phyloP scores from a whole-genome alignment of 2,797 vertebrate species.

The Smutsia gigantea region DNA sequence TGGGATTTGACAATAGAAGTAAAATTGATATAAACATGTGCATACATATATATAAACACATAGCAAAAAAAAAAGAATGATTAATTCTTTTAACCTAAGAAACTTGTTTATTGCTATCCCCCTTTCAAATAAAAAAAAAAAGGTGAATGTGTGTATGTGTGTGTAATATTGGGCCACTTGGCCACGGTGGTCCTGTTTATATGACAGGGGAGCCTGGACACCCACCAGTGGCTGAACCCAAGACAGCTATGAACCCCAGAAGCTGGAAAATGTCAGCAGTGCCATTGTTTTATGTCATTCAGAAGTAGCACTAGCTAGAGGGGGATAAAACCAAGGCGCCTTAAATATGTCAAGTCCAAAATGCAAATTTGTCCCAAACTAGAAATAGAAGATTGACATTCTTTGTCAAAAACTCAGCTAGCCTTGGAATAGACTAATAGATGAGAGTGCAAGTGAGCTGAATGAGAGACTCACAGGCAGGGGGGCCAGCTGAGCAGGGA shows the following conservation, averaged over 20 bases:
- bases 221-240: neutral
- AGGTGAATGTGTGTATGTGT: neutral
- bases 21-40: neutral
- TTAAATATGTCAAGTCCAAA: neutral
- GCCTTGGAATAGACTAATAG: fast-evolving
- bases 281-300: neutral
- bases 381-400: neutral
- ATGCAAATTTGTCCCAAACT: neutral
- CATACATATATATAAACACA: neutral
- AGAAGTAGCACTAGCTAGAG: neutral
- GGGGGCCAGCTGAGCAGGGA: no score
- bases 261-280: fast-evolving
- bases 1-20: neutral
- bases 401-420: neutral
- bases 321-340: neutral
- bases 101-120: neutral
- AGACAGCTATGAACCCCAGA: neutral
- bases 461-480: neutral
- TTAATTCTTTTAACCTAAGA: neutral
- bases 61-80: neutral
- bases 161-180: neutral
- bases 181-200: neutral
- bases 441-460: no score
- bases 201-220: neutral
- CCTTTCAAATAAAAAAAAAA: neutral